Evolutionary conservation across 1,140 invertebrate species (phyloP).

Genomic region (Drosophila erecta): DNA sequence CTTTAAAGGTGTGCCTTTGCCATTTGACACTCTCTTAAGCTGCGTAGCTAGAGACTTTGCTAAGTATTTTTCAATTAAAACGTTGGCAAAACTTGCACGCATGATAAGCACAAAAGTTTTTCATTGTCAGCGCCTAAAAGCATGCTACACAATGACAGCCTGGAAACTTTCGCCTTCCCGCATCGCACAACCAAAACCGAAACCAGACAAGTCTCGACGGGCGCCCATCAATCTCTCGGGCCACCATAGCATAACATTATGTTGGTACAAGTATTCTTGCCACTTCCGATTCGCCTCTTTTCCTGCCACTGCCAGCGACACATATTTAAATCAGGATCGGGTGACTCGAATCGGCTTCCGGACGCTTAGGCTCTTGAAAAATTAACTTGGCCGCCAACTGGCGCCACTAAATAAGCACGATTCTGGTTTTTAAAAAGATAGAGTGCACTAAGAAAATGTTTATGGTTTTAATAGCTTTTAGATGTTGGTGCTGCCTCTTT

Average conservation of each 20-base stretch:
- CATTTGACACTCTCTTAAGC: constrained; percentile 70
- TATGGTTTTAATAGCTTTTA: no score
- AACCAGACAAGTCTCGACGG: constrained; percentile 21
- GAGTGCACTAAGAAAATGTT: constrained; percentile 9
- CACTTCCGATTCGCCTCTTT: constrained; percentile 32
- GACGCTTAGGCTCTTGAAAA: constrained; percentile 77
- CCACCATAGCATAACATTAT: constrained; percentile 54
- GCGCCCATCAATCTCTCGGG: constrained; percentile 72
- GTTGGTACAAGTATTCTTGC: constrained; percentile 28
- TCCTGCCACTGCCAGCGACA: constrained; percentile 60
- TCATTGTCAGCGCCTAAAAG: constrained; percentile 72
- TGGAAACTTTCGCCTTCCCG: constrained; percentile 43
- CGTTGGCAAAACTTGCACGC: constrained; percentile 73
- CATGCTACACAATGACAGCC: constrained; percentile 40
- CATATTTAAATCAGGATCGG: constrained; percentile 74
- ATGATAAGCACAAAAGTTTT: constrained; percentile 76
- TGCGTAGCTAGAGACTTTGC: constrained; percentile 39
- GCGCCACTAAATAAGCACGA: constrained; percentile 61
- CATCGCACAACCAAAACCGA: not conserved
- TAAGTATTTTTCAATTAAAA: constrained; percentile 83
- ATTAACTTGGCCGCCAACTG: constrained; percentile 73
- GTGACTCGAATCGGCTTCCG: constrained; percentile 51
- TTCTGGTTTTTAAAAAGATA: not conserved
- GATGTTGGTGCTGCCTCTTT: no score
- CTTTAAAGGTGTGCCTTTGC: constrained; percentile 32